phyloP scores from a whole-genome alignment of 2,888 invertebrate species.

The Biston betularia region DNA sequence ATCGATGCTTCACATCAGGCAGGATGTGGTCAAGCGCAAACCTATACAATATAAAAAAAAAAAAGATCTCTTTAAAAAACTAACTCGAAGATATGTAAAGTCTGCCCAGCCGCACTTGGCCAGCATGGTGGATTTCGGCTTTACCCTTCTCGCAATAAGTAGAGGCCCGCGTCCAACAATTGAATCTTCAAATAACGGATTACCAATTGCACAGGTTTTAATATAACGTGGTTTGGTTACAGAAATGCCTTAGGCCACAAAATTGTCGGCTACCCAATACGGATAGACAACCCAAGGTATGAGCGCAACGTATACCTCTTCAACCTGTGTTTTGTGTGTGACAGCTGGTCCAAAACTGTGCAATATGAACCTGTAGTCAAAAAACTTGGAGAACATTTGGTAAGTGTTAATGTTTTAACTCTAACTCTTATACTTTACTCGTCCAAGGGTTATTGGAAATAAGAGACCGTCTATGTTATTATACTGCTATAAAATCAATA shows the following conservation, averaged over 20 bases:
- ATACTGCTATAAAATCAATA: too few species aligned
- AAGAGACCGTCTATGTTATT: too few species aligned
- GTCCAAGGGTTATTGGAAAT: too few species aligned
- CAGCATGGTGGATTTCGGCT: too few species aligned
- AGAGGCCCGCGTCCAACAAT: too few species aligned
- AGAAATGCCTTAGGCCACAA: constrained; percentile 91
- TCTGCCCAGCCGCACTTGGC: too few species aligned
- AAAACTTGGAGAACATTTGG: constrained; percentile 96
- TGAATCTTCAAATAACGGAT: not conserved
- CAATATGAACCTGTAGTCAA: constrained; percentile 98
- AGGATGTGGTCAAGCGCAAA: too few species aligned
- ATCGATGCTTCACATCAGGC: too few species aligned
- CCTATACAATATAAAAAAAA: too few species aligned
- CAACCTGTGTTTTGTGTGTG: constrained; percentile 97
- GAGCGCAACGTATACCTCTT: constrained; percentile 97
- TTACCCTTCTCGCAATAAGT: too few species aligned
- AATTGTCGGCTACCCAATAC: constrained; percentile 96
- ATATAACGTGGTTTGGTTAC: constrained; percentile 28
- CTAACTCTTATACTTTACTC: not conserved
- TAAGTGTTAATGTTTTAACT: constrained; percentile 62
- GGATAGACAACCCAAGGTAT: constrained; percentile 95
- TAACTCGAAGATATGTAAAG: too few species aligned
- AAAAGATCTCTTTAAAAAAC: too few species aligned
- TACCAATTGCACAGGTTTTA: not conserved
- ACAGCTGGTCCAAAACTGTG: constrained; percentile 94